Evolutionary conservation across 1,140 invertebrate species (phyloP), one percentile per base, ranked within the genome.

Genomic region (Monomorium pharaonis): DNA sequence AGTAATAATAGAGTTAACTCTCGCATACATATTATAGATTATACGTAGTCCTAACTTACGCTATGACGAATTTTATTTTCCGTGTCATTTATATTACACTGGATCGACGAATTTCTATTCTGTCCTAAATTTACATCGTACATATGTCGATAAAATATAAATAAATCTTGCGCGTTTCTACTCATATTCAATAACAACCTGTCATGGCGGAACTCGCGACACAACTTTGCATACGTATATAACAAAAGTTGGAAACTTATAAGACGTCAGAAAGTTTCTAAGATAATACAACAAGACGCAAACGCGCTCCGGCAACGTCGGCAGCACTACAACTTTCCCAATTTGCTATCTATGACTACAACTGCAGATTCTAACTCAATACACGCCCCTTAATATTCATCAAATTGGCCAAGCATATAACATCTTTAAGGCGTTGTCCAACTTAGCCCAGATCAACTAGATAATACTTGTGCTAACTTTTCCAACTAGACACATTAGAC

Each of bases 181-280:
- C 81, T 84, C 80, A 76, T 90, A 89, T 90, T 90, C 88, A 90
- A 90, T 90, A 89, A 89, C 72, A 89, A 90, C 72, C 83, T 63
- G 84, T 89, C 89, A 89, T 72, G 62, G 70, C 62, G 56, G 47
- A 75, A 76, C 77, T 47, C 63, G 85, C 56, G 70, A 77, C 65
- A 88, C 86, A 89, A 92, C 85, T 92, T 92, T 88, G 89, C 90
- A 92, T 92, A 90, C 89, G 88, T 86, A 90, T 91, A 92, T 92
- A 92, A 92, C 91, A 88, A 90, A 92, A 92, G 91, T 92, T 92
- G 18, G 70, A 81, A 92, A 91, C 87, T 92, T 92, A 92, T 92
- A 92, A 92, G 91, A 92, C 91, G 91, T 92, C 92, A 92, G 81
- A 81, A 92, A 92, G 86, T 92, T 92, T 92, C 90, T 72, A 91